These are phyloP conservation scores for Orthonyx spaldingii DNA, from an alignment of 2,113 vertebrate genomes.

Conservation along the genomic window DNA sequence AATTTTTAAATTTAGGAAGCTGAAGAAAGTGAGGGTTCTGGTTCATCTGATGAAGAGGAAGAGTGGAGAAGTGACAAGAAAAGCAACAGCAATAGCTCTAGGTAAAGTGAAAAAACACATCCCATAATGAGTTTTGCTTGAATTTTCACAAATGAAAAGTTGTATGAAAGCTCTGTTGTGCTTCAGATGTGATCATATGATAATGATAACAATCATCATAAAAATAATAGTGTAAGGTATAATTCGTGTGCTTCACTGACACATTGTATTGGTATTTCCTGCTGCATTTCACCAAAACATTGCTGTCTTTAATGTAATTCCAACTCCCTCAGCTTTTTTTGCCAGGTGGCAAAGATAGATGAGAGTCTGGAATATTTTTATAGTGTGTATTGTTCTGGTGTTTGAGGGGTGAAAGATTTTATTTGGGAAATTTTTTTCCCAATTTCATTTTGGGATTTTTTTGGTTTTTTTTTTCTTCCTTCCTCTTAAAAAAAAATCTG, in stretches of 20 bases:
- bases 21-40: conserved; percentile 78
- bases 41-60: conserved; percentile 83
- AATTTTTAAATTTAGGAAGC: conserved; percentile 75
- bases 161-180: neutral
- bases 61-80: conserved; percentile 89
- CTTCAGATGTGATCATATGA: neutral
- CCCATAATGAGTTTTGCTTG: neutral
- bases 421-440: neutral
- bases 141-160: neutral
- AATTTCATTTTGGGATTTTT: fast-evolving
- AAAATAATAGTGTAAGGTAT: neutral
- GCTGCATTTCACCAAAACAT: neutral
- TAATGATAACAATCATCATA: neutral
- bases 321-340: neutral
- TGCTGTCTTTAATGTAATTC: neutral
- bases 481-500: neutral
- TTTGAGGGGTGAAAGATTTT: neutral
- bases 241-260: neutral
- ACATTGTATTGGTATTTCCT: neutral
- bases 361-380: neutral
- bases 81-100: conserved; percentile 82
- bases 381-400: neutral
- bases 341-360: neutral
- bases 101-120: conserved; percentile 66
- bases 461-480: neutral